Percentiles rank a stretch among this genome's conserved stretches.
These are phyloP conservation scores for Pseudeuparius sepicola DNA, from an alignment of 2,888 invertebrate genomes.

Conservation along the genomic window DNA sequence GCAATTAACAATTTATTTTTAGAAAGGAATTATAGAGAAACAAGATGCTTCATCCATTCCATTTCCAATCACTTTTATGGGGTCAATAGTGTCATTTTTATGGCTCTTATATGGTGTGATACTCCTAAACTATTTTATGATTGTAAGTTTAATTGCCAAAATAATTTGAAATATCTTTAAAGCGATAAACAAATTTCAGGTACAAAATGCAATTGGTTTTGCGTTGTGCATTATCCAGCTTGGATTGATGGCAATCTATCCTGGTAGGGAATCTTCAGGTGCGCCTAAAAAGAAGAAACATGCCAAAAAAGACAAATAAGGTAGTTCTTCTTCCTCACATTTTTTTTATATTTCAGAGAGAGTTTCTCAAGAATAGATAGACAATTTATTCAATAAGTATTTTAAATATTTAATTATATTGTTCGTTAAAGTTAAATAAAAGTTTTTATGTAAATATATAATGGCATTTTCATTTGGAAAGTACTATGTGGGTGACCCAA, in stretches of 20 bases:
- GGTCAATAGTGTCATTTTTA: conserved; percentile 63
- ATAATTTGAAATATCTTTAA: conserved; percentile 6
- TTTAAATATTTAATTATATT: too few species aligned
- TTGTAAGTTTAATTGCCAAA: conserved; percentile 48
- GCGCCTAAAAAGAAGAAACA: too few species aligned
- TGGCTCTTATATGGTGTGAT: conserved; percentile 78
- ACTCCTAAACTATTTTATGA: conserved; percentile 62
- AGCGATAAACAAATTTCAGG: conserved; percentile 45
- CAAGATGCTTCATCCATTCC: conserved; percentile 81
- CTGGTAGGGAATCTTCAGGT: conserved; percentile 33
- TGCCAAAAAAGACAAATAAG: too few species aligned
- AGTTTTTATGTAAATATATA: too few species aligned
- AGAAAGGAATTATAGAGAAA: conserved; percentile 68
- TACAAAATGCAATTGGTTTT: conserved; percentile 62
- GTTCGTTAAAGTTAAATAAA: too few species aligned
- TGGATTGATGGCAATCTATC: conserved; percentile 59
- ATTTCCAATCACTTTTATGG: conserved; percentile 77
- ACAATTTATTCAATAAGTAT: too few species aligned
- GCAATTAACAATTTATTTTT: conserved; percentile 27
- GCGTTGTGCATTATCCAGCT: conserved; percentile 53
- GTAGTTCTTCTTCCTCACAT: too few species aligned
- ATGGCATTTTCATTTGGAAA: too few species aligned
- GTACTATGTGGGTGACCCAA: too few species aligned
- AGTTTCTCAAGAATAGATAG: too few species aligned
- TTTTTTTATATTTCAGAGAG: too few species aligned